A percentile compares a stretch with the other conserved stretches of the same genome.
Evolutionary conservation across 2,113 vertebrate species (phyloP).

Genomic region (Datnioides undecimradiatus): DNA sequence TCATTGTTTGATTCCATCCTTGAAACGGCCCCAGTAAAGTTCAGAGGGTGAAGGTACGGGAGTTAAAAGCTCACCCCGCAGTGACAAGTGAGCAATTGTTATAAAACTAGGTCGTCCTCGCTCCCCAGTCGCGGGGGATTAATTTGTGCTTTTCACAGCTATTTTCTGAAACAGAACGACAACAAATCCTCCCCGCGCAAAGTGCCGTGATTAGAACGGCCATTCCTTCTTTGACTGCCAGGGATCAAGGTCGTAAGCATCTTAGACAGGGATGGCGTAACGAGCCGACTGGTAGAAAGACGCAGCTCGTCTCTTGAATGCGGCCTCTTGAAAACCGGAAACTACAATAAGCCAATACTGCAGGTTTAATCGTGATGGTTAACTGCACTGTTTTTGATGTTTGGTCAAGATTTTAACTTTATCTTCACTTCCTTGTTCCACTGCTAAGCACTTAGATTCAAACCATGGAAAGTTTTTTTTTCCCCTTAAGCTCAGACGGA

Average conservation of each 20-base stretch:
- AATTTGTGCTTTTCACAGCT: slow-evolving; percentile 73
- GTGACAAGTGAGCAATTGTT: slow-evolving; percentile 77
- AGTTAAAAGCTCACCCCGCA: slow-evolving; percentile 37
- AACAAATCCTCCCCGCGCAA: slow-evolving; percentile 61
- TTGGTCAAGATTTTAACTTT: not conserved
- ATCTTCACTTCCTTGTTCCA: slow-evolving; percentile 3
- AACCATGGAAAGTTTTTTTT: not conserved
- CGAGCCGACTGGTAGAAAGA: slow-evolving; percentile 29
- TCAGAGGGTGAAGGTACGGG: slow-evolving; percentile 39
- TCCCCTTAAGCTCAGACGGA: not conserved
- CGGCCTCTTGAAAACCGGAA: not conserved
- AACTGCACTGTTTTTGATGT: not conserved
- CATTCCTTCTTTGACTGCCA: slow-evolving; percentile 31
- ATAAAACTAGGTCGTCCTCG: slow-evolving; percentile 67
- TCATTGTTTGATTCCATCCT: slow-evolving; percentile 35
- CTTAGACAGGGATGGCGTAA: slow-evolving; percentile 50
- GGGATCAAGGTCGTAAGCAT: slow-evolving; percentile 59
- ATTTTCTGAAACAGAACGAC: slow-evolving; percentile 63
- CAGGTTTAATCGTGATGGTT: not conserved
- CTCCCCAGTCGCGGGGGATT: slow-evolving; percentile 61
- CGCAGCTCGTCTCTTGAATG: slow-evolving; percentile 9
- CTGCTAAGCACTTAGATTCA: not conserved
- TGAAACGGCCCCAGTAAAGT: slow-evolving; percentile 5
- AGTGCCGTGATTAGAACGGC: slow-evolving; percentile 55
- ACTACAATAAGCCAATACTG: not conserved